phyloP scores from a whole-genome alignment of 2,888 invertebrate genomes.

The Latheticus oryzae region DNA sequence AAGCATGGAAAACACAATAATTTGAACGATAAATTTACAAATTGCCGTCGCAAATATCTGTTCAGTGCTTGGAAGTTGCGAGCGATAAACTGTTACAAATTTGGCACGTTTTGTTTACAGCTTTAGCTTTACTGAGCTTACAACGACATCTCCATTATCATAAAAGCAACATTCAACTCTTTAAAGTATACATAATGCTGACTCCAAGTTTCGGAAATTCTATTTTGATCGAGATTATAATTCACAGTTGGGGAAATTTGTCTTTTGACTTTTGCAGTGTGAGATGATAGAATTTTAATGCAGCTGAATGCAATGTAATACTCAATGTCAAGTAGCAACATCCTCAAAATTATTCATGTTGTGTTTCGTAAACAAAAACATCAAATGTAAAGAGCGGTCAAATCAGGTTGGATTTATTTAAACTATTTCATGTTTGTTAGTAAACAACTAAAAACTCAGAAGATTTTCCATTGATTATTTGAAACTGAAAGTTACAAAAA shows the following conservation, averaged over 20 bases:
- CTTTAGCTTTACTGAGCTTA: constrained; percentile 33
- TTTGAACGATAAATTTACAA: constrained; percentile 42
- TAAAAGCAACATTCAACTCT: constrained; percentile 41
- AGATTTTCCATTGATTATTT: too few relatives aligned
- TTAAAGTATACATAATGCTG: constrained; percentile 23
- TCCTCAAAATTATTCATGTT: constrained; percentile 26
- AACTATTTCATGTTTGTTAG: constrained; percentile 17
- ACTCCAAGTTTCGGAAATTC: constrained; percentile 28
- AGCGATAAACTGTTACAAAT: constrained; percentile 42
- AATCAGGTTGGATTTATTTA: constrained; percentile 33
- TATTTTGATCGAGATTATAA: constrained; percentile 30
- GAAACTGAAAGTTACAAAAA: too few relatives aligned
- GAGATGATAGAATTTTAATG: too few relatives aligned
- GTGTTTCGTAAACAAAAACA: constrained; percentile 19
- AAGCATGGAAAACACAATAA: constrained; percentile 42
- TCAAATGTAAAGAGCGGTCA: constrained; percentile 33
- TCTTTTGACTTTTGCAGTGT: too few relatives aligned
- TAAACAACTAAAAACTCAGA: constrained; percentile 26
- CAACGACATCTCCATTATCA: constrained; percentile 41
- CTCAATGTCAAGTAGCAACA: too few relatives aligned
- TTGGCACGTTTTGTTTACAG: constrained; percentile 45
- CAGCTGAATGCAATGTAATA: too few relatives aligned
- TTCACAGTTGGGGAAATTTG: too few relatives aligned
- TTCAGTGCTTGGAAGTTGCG: constrained; percentile 36
- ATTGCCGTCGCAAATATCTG: constrained; percentile 43